Percentiles rank a stretch among this genome's conserved stretches.
These are phyloP conservation scores for Hemithea aestivaria DNA, from an alignment of 2,888 invertebrate genomes.

Conservation along the genomic window DNA sequence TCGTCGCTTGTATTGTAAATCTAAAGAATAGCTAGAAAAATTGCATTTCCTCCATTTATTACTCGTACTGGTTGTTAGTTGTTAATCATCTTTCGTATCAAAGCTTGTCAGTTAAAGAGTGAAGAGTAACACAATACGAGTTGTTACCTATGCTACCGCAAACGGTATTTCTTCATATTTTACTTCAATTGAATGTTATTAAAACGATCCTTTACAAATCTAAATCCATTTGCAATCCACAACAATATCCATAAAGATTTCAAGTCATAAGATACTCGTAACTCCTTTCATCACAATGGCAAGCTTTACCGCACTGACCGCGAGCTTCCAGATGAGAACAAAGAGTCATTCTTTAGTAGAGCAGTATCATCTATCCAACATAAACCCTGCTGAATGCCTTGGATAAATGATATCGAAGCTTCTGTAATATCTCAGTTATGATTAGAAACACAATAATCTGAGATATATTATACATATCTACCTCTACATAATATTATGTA, in stretches of 20 bases:
- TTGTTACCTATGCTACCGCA: conserved; percentile 5
- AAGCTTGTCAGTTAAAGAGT: conserved; percentile 19
- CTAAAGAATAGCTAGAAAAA: conserved; percentile 31
- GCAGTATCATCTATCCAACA: conserved; percentile 21
- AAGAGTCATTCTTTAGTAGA: conserved; percentile 11
- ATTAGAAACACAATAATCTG: no score
- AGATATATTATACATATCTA: no score
- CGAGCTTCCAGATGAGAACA: conserved; percentile 15
- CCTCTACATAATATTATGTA: no score
- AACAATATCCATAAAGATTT: no score
- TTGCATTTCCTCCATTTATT: conserved; percentile 31
- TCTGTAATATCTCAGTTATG: no score
- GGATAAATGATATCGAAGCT: no score
- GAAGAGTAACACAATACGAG: conserved; percentile 25
- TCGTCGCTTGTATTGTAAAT: conserved; percentile 19
- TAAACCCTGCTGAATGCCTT: conserved; percentile 10
- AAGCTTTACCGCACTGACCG: conserved; percentile 15
- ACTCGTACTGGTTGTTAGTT: conserved; percentile 25
- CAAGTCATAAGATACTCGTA: no score
- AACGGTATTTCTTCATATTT: conserved; percentile 1
- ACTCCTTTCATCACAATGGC: conserved; percentile 17
- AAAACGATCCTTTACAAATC: no score
- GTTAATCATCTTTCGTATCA: conserved; percentile 27
- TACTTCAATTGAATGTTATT: neutral
- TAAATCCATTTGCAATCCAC: no score